phyloP scores from a whole-genome alignment of 2,113 vertebrate species.

The Coracopsis vasa region DNA sequence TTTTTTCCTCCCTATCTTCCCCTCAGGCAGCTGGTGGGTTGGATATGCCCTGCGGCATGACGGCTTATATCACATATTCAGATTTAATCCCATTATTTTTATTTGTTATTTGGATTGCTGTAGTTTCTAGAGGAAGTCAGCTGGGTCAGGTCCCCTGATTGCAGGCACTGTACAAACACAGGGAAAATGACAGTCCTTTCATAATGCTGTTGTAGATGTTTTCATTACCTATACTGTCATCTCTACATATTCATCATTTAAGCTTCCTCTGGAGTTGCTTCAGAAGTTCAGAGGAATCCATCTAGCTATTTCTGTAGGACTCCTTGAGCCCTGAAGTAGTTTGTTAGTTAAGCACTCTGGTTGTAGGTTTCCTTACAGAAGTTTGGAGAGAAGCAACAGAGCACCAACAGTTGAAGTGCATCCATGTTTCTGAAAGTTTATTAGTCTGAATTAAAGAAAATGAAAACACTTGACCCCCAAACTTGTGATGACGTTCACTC shows the following conservation, averaged over 20 bases:
- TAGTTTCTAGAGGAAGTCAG: conserved; percentile 6
- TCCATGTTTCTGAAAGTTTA: conserved; percentile 12
- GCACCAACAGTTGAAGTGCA: neutral
- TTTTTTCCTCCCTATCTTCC: neutral
- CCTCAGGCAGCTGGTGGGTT: conserved; percentile 40
- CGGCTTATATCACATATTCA: neutral
- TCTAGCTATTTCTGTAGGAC: neutral
- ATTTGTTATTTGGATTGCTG: conserved; percentile 54
- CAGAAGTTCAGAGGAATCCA: neutral
- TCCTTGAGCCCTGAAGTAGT: neutral
- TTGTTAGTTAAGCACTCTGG: neutral
- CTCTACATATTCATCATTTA: neutral
- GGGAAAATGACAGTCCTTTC: conserved; percentile 43
- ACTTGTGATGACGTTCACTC: neutral
- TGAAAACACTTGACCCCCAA: neutral
- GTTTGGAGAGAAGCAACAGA: neutral
- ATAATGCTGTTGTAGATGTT: conserved; percentile 8
- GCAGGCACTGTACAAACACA: conserved; percentile 13
- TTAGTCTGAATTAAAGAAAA: conserved; percentile 15
- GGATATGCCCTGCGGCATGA: conserved; percentile 44
- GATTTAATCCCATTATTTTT: conserved; percentile 65
- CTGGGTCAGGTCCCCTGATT: conserved; percentile 52
- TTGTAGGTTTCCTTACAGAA: neutral
- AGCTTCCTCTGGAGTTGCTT: neutral
- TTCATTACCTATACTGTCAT: neutral